Base-by-base conservation (phyloP, 2,888 invertebrate genomes). In the Latrodectus elegans region DNA sequence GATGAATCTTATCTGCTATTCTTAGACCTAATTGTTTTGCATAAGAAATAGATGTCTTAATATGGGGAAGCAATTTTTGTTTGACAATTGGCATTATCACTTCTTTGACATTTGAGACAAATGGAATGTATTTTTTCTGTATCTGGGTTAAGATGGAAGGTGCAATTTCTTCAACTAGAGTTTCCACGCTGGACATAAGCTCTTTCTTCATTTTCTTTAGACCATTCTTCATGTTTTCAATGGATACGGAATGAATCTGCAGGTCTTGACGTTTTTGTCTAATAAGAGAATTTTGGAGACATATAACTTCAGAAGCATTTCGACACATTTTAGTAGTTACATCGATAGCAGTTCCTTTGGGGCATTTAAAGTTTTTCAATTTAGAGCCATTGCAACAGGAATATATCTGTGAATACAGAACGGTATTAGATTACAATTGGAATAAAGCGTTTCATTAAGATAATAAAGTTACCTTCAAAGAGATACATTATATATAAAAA, bases 211-310 rank as follows among this genome's bases (percentile, higher is more conserved):
- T 1, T 9, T 64, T 38, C 8, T 15, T 22, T 9, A 64, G 15
- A n/a, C 15, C 52, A 10, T 14, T 10, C 49, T 71, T 70, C 10
- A 76, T 1, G n/a, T 49, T 64, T 51, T 83, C 60, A 6, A 83
- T 51, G 9, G 70, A n/a, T 15, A 83, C 70, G 38, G 76, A 52
- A 70, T 83, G 83, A 1, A 60, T 38, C 6, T 38, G 38, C 38
- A 38, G 38, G 38, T 38, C 3, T 38, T 38, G 38, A 1, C 38
- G 38, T 2, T 38, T 38, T 1, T 38, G 38, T 38, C 38, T 38
- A 38, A 38, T 38, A 38, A 38, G 6, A 38, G 38, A 38, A 38
- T 6, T 38, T 38, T 38, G 0, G 4, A 38, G 38, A 6, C 38
- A 38, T 38, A 38, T 3, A 38, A 38, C 38, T 38, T 38, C 38